phyloP scores from a whole-genome alignment of 2,888 invertebrate genomes.

The Galeopsomyia nigrocyanea region DNA sequence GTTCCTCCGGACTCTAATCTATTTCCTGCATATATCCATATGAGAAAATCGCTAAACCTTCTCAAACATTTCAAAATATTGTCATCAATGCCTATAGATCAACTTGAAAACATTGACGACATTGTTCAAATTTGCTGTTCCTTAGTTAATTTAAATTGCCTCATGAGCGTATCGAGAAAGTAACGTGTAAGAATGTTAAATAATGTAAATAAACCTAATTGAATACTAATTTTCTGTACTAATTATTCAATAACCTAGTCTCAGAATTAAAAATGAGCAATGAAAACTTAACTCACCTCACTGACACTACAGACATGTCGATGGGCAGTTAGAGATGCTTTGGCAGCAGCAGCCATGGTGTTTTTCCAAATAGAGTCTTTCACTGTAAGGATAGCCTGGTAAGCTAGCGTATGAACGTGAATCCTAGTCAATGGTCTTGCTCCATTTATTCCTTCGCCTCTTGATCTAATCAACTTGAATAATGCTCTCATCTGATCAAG shows the following conservation, averaged over 20 bases:
- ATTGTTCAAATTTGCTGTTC: conserved; percentile 22
- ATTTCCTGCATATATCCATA: background rate
- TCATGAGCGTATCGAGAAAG: background rate
- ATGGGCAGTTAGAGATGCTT: conserved; percentile 85
- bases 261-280: too few species aligned
- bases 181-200: background rate
- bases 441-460: conserved; percentile 67
- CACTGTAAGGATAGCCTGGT: conserved; percentile 84
- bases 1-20: background rate
- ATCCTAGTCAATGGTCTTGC: conserved; percentile 78
- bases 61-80: conserved; percentile 23
- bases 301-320: conserved; percentile 84
- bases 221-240: background rate
- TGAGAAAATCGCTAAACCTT: conserved; percentile 3
- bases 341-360: conserved; percentile 83
- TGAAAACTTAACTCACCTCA: conserved; percentile 67
- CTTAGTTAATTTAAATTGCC: conserved; percentile 16
- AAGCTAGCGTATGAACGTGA: conserved; percentile 90
- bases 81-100: conserved; percentile 10
- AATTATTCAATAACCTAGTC: background rate
- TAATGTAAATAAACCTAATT: background rate
- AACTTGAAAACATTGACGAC: conserved; percentile 4
- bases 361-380: conserved; percentile 82
- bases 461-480: conserved; percentile 72
- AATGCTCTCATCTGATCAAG: conserved; percentile 86